Evolutionary conservation across 2,888 invertebrate genomes (phyloP), one percentile per base, ranked within the genome.

Genomic region (Trissolcus japonicus): DNA sequence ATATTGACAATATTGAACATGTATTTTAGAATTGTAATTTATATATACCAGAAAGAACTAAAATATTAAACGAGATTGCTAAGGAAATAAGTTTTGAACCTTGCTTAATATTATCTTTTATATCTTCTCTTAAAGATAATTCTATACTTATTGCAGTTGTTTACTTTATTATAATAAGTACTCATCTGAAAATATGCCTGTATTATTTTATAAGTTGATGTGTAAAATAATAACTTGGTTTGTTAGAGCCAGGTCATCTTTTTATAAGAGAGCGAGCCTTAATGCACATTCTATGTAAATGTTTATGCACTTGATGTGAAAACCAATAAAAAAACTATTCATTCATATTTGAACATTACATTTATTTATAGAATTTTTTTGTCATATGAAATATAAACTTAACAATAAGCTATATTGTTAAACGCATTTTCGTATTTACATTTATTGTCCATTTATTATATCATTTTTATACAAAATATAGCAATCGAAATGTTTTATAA

Each of bases 21-120:
- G 7, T 66, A 14, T 56, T 66, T 41, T 66, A 57, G 21, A 19
- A 41, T 16, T 66, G 57, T 50, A 2, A 50, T 4, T 51, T 57
- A 25, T 51, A 25, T 21, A 6, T 19, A 13, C 11, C 4, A 21
- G 41, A 40, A 19, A 29, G 56, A 65, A 65, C 19, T 2, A 6
- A 9, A n/a, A 40, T 55, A 6, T 56, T 46, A 9, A 65, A 48
- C 1, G 56, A 55, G 13, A 48, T 54, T 17, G 14, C 43, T 4
- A 53, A 62, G 16, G 16, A 4, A 0, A 13, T 21, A 6, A 48
- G 1, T 16, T 48, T 25, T 14, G 48, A 16, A 46, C 59, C 48
- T 4, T 59, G 6, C 16, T 57, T 43, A n/a, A 13, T 43, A n/a
- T 9, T 57, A 11, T 57, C 41, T 17, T 43, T 57, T 43, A n/a